Evolutionary conservation across 2,113 vertebrate genomes (phyloP), one percentile per base, ranked within the genome.

Genomic region (Cynopterus brachyotis): DNA sequence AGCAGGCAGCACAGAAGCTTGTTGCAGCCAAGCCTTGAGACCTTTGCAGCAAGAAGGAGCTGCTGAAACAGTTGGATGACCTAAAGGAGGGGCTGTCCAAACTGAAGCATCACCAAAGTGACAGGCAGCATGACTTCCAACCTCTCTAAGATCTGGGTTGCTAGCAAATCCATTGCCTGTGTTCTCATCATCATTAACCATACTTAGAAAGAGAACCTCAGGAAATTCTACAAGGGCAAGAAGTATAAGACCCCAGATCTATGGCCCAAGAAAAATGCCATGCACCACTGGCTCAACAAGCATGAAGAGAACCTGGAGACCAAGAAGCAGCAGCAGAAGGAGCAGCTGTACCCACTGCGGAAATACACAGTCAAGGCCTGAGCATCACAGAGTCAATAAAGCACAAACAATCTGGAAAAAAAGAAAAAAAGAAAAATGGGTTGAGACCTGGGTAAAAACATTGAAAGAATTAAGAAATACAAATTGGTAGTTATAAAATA

Each of bases 141-240:
- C 90, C 98, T 99, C 57, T 99, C 99, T 19, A 99, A 99, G 97
- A 99, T 99, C 95, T 99, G 99, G 0, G 99, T 99, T 91, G 99
- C 99, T 80, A 99, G 99, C 5, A 99, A 99, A 91, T 99, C 99
- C 94, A 99, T 99, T 5, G 99, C 99, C 97, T 98, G 99, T 90
- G 99, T 99, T 40, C 96, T 99, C 78, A 99, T 99, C 3, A 99
- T 99, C 30, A 99, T 99, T 98, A 99, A 99, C 96, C 99, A 99
- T 98, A 99, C 99, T 15, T 99, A 99, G 98, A 99, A 99, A 83
- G 99, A 99, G 98, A 99, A 99, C 91, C 97, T 99, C 98, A 99
- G 99, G 97, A 99, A 99, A 92, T 99, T 99, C 96, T 99, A 99
- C 97, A 99, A 99, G 98, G 99, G 99, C 67, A 99, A 99, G 97